Evolutionary conservation across 2,888 invertebrate genomes (phyloP).

Genomic region (Nomada flava): DNA sequence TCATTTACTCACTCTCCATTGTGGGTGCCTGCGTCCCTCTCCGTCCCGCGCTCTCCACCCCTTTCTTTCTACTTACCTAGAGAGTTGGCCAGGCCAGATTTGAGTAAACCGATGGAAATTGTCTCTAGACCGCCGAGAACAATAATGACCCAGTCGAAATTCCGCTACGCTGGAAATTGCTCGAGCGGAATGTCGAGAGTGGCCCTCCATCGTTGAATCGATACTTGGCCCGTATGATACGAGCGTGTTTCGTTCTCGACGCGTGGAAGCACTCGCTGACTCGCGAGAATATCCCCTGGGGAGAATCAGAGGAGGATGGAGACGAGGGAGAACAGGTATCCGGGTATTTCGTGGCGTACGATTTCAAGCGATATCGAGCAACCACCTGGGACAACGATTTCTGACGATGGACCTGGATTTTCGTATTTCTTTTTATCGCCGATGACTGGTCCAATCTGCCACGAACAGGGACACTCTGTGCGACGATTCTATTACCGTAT

Average conservation of each 20-base stretch:
- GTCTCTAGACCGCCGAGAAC: slow-evolving; percentile 73
- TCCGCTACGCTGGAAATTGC: slow-evolving; percentile 67
- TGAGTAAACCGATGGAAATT: slow-evolving; percentile 73
- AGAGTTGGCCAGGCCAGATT: slow-evolving; percentile 51
- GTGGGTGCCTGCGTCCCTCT: neutral
- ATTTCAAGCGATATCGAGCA: slow-evolving; percentile 50
- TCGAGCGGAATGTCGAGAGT: slow-evolving; percentile 64
- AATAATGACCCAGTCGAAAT: slow-evolving; percentile 76
- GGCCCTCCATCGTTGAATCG: slow-evolving; percentile 67
- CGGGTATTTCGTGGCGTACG: slow-evolving; percentile 42
- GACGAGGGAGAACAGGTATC: slow-evolving; percentile 20
- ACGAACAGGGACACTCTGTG: neutral
- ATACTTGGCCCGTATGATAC: slow-evolving; percentile 62
- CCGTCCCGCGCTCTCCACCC: neutral
- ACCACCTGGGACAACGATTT: slow-evolving; percentile 45
- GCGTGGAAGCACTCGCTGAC: slow-evolving; percentile 61
- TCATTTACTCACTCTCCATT: slow-evolving; percentile 1
- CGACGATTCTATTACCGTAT: no score
- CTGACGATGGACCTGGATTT: slow-evolving; percentile 22
- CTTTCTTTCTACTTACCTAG: slow-evolving; percentile 56
- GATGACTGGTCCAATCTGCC: neutral
- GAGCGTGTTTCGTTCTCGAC: slow-evolving; percentile 56
- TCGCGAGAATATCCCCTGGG: slow-evolving; percentile 59
- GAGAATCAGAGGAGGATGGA: slow-evolving; percentile 33
- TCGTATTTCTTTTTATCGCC: slow-evolving; percentile 23